Evolutionary conservation across 2,888 invertebrate species (phyloP).

Genomic region (Lobophora halterata): DNA sequence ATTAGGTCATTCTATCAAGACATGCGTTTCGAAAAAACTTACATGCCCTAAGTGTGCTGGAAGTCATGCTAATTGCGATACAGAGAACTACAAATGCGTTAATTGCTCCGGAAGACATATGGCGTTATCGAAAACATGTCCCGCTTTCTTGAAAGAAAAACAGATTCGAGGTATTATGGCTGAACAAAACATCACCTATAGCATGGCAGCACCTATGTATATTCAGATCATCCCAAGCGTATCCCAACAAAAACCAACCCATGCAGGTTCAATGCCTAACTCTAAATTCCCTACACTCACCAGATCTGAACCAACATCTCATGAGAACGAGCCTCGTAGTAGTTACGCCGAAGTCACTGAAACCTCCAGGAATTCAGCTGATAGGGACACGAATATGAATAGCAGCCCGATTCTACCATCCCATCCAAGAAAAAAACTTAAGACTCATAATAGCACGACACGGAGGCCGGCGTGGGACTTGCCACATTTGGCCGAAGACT

Average conservation of each 20-base stretch:
- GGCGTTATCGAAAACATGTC: conserved; percentile 5
- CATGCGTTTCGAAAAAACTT: conserved; percentile 1
- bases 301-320: too few species aligned
- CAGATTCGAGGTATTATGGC: conserved; percentile 9
- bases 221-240: background rate
- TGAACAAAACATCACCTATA: conserved; percentile 9
- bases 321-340: too few species aligned
- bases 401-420: too few species aligned
- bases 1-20: conserved; percentile 8
- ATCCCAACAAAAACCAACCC: background rate
- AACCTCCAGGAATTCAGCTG: too few species aligned
- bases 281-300: too few species aligned
- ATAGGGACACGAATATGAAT: too few species aligned
- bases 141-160: conserved; percentile 11
- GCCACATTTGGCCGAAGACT: too few species aligned
- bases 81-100: conserved; percentile 2
- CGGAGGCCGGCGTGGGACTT: too few species aligned
- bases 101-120: conserved; percentile 13
- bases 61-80: conserved; percentile 12
- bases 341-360: too few species aligned
- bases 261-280: background rate
- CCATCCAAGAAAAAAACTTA: too few species aligned
- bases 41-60: conserved; percentile 14
- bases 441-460: too few species aligned
- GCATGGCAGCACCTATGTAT: background rate